phyloP scores from a whole-genome alignment of 2,888 invertebrate genomes.

The Platerodrilus igneus region DNA sequence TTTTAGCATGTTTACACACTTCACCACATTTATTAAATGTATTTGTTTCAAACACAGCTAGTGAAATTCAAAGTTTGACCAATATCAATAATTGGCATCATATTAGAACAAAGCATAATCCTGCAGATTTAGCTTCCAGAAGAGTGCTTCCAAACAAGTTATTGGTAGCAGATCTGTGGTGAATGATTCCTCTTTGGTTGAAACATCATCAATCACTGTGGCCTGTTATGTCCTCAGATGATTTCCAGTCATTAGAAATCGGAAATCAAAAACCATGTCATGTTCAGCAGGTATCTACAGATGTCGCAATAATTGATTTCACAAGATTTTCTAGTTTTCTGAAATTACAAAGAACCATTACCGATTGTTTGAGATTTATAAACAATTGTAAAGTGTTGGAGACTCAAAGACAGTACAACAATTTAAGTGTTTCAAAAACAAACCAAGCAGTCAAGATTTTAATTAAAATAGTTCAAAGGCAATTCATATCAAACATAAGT shows the following conservation, averaged over 20 bases:
- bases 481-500: too few species aligned
- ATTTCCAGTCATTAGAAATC: too few species aligned
- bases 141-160: neutral
- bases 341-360: too few species aligned
- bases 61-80: neutral
- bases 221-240: too few species aligned
- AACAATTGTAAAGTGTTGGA: too few species aligned
- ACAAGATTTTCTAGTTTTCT: too few species aligned
- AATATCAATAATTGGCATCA: conserved; percentile 1
- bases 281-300: neutral
- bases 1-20: neutral
- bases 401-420: too few species aligned
- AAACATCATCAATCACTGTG: neutral
- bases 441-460: too few species aligned
- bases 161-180: conserved; percentile 2
- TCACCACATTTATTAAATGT: neutral
- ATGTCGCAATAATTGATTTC: neutral
- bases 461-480: too few species aligned
- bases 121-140: conserved; percentile 7
- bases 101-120: conserved; percentile 1
- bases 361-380: too few species aligned
- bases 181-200: conserved; percentile 4
- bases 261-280: neutral
- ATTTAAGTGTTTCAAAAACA: too few species aligned
- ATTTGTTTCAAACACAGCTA: conserved; percentile 1